Conservation (phyloP, 2,113 vertebrate genomes). For the Hippocampus barbouri region DNA sequence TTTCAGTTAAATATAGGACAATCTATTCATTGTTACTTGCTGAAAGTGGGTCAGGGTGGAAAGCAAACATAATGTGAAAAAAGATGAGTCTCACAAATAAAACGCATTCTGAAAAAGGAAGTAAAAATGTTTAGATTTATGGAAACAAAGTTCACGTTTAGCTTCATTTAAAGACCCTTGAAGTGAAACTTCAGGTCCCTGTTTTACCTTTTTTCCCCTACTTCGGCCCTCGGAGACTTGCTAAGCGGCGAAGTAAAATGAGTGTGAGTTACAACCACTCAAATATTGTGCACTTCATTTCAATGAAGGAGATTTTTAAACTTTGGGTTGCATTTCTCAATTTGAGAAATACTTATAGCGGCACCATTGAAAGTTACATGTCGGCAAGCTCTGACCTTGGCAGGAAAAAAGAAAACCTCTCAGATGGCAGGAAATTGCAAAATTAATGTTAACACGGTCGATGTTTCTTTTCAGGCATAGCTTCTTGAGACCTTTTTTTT, state of each 20-base stretch:
- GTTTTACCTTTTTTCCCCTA: background rate
- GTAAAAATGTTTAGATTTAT: background rate
- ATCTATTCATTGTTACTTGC: background rate
- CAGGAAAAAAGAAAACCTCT: background rate
- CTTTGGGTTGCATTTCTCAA: background rate
- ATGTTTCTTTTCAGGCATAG: background rate
- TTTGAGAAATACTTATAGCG: background rate
- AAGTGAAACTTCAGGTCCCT: background rate
- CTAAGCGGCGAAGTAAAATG: background rate
- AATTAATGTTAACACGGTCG: background rate
- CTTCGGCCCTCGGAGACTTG: background rate
- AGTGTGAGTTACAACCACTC: background rate
- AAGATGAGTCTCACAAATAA: background rate
- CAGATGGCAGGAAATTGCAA: background rate
- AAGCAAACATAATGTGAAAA: slow-evolving; percentile 4
- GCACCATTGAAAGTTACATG: background rate
- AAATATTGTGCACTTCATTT: background rate
- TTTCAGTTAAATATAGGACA: slow-evolving; percentile 10
- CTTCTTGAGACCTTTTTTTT: background rate
- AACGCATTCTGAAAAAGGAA: background rate
- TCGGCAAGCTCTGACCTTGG: background rate
- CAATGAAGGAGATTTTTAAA: background rate
- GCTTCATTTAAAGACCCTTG: background rate
- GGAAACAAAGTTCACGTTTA: background rate
- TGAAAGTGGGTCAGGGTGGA: slow-evolving; percentile 5